Base-by-base conservation (phyloP, 1,140 invertebrate genomes). In the Linepithema humile region DNA sequence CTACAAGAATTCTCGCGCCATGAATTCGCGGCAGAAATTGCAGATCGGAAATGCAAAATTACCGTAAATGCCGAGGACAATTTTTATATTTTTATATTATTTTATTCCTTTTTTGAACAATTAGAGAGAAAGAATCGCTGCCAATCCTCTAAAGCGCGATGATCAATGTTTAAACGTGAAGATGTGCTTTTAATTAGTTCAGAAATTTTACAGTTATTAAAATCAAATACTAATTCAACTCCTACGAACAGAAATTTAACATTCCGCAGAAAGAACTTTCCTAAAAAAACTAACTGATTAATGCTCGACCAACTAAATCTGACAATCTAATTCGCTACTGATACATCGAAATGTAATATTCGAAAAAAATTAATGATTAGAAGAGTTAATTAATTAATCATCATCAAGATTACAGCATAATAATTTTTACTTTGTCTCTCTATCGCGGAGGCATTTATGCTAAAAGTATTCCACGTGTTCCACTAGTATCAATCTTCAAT, bases 181-280 rank as follows among this genome's bases (percentile, higher is more conserved):
- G 1, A 64, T 26, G 45, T 3, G 2, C n/a, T 32, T 75, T 26
- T 45, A 12, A 26, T 17, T 74, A 65, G 2, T 26, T 15, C 1
- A 38, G 6, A 48, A 50, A 35, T 48, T 7, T 12, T 35, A 73
- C 59, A 4, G 0, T 73, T 7, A 59, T 59, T 59, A 40, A 40
- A 59, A 29, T 73, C 4, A 57, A 26, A 26, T 57, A 57, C 9
- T 73, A 73, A 55, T 26, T 10, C 23, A 17, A 60, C 0, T 74
- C 4, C 10, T 74, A 74, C 26, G 9, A 55, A 4, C 20, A 74
- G 43, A 74, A 59, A 9, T 43, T 74, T 43, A 74, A 74, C 72
- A 74, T 60, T 74, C 72, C 72, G 12, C 1, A 43, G 9, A 20
- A 40, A 40, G 17, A 32, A 60, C 12, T 43, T 20, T 10, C 15